phyloP scores from a whole-genome alignment of 2,113 vertebrate genomes.

The Pogonocichla stellata region DNA sequence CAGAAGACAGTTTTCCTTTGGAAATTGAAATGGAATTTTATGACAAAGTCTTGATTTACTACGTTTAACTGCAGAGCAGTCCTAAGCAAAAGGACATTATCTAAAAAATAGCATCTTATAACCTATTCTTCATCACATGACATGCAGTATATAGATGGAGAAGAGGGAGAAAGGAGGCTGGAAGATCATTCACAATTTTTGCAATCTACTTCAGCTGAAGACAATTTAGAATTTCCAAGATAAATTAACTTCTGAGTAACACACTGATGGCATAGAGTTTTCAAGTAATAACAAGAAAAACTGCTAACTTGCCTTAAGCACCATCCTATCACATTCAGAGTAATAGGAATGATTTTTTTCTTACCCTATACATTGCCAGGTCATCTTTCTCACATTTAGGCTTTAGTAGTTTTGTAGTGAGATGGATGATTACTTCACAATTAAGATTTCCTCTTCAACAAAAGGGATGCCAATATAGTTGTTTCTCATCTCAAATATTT shows the following conservation, averaged over 20 bases:
- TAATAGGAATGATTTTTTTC: neutral
- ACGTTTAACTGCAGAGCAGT: neutral
- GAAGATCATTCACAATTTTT: neutral
- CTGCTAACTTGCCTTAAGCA: neutral
- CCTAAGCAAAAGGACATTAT: neutral
- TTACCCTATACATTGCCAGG: neutral
- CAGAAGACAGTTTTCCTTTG: neutral
- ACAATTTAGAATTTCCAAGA: neutral
- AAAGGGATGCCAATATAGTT: neutral
- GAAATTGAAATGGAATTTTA: neutral
- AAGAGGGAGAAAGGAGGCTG: neutral
- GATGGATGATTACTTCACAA: neutral
- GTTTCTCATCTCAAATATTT: neutral
- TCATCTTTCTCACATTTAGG: neutral
- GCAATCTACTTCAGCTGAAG: neutral
- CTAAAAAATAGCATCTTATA: neutral
- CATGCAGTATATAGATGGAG: neutral
- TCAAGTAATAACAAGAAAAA: neutral
- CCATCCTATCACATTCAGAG: neutral
- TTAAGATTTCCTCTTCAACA: neutral
- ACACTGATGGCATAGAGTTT: neutral
- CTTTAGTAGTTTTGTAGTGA: neutral
- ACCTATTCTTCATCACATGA: neutral
- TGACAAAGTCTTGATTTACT: neutral
- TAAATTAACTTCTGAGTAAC: neutral